Evolutionary conservation across 1,140 invertebrate species (phyloP), one percentile per base, ranked within the genome.

Genomic region (Stegodyphus dumicola): DNA sequence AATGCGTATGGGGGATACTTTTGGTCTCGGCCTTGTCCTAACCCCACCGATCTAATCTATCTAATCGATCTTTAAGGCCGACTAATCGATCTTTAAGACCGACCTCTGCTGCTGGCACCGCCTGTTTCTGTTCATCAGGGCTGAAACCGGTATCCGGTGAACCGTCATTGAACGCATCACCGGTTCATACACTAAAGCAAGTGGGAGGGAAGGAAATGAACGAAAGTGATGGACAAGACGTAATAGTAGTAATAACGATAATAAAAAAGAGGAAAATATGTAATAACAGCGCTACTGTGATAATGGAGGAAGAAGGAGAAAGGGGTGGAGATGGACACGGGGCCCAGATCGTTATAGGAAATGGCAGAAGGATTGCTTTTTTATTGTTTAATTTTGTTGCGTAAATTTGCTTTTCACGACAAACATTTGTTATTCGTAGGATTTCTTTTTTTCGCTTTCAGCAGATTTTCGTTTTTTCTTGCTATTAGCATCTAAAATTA

Each of bases 151-250:
- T 83, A 71, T 13, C 71, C 79, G 52, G 15, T 74, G 70, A 54
- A 83, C 56, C 78, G 54, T 80, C 69, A 60, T n/a, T 13, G 49
- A 74, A 74, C 70, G 79, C 79, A 74, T 83, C 79, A 73, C 18
- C 78, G 78, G 53, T 17, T 80, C 69, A 48, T 71, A 80, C 67
- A 66, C 33, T 66, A 78, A 65, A 52, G 54, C 77, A n/a, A 54
- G 69, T 54, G 17, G 56, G 48, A 69, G 77, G 69, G 71, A 66
- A 15, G 15, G 56, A 83, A 74, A 81, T 64, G 51, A 83, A 56
- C 48, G 71, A 83, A 83, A 83, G 79, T 83, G 79, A 83, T 83
- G 79, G 79, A 83, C 79, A 74, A 48, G 48, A 75, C 33, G 79
- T 83, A 83, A 74, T 83, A 83, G n/a, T 73, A 75, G 64, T 52